Evolutionary conservation across 1,140 invertebrate genomes (phyloP).

Genomic region (Drosophila arizonae): DNA sequence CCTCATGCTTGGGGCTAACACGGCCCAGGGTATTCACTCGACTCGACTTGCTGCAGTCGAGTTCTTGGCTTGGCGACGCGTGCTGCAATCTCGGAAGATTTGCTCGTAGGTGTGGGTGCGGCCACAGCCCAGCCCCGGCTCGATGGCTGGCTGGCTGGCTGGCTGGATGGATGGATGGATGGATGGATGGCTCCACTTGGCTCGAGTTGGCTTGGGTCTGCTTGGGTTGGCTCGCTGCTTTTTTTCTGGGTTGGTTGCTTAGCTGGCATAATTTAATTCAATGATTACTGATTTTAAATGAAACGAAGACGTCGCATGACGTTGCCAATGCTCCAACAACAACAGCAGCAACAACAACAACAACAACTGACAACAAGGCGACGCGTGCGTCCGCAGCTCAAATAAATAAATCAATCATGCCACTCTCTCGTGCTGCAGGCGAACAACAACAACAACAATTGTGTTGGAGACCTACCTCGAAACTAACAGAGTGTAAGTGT

Average conservation of each 20-base stretch:
- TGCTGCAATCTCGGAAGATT: slow-evolving; percentile 48
- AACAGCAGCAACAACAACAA: slow-evolving; percentile 3
- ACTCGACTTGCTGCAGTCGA: background rate
- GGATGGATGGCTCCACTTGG: slow-evolving; percentile 11
- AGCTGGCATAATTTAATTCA: slow-evolving; percentile 77
- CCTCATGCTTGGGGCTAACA: background rate
- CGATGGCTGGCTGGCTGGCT: slow-evolving; percentile 27
- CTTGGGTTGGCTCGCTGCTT: slow-evolving; percentile 17
- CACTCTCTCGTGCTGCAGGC: slow-evolving; percentile 24
- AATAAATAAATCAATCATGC: slow-evolving; percentile 80
- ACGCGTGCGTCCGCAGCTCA: slow-evolving; percentile 67
- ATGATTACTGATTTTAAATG: slow-evolving; percentile 77
- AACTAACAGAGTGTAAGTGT: slow-evolving; percentile 1
- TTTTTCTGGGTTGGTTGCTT: slow-evolving; percentile 39
- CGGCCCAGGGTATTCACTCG: background rate
- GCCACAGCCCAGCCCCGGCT: slow-evolving; percentile 42
- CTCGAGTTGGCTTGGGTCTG: slow-evolving; percentile 6
- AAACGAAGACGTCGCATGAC: slow-evolving; percentile 63
- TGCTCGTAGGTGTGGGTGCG: slow-evolving; percentile 71
- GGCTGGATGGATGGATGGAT: slow-evolving; percentile 37
- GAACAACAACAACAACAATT: slow-evolving; percentile 24
- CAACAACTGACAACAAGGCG: slow-evolving; percentile 35
- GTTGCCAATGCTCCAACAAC: slow-evolving; percentile 33
- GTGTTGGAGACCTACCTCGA: slow-evolving; percentile 12
- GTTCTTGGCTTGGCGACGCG: slow-evolving; percentile 62